Percentiles rank a stretch among this genome's conserved stretches.
phyloP scores from a whole-genome alignment of 2,113 vertebrate species.

The Urocolius indicus region DNA sequence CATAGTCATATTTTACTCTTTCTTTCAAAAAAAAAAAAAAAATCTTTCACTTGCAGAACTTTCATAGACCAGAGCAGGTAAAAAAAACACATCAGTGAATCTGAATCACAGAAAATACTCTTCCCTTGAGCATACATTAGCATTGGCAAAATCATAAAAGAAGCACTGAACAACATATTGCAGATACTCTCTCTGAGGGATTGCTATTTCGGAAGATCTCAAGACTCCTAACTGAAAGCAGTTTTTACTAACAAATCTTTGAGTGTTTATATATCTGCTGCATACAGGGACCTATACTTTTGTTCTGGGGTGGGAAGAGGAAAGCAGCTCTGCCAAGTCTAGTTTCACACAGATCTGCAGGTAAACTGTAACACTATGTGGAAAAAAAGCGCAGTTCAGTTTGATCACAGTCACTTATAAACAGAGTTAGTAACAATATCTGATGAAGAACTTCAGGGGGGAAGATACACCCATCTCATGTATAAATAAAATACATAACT shows the following conservation, averaged over 20 bases:
- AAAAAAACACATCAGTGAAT: not conserved
- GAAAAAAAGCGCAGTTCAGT: not conserved
- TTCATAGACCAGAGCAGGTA: not conserved
- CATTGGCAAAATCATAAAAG: not conserved
- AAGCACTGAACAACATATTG: not conserved
- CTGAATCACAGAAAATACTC: not conserved
- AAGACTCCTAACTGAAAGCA: not conserved
- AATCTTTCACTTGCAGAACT: not conserved
- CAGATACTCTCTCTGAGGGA: not conserved
- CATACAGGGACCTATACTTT: not conserved
- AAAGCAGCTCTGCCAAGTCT: not conserved
- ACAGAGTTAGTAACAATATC: not conserved
- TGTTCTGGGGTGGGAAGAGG: not conserved
- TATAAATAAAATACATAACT: not conserved
- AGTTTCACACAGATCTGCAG: not conserved
- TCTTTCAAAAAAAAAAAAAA: not conserved
- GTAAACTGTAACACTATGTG: not conserved
- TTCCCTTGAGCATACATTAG: not conserved
- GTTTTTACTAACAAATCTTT: not conserved
- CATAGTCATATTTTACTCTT: not conserved
- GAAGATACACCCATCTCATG: rapidly evolving
- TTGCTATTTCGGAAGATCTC: not conserved
- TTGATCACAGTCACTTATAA: not conserved
- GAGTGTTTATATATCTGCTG: not conserved
- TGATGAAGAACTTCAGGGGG: rapidly evolving